Conservation (phyloP, 2,113 vertebrate species). For the Okapia johnstoni region DNA sequence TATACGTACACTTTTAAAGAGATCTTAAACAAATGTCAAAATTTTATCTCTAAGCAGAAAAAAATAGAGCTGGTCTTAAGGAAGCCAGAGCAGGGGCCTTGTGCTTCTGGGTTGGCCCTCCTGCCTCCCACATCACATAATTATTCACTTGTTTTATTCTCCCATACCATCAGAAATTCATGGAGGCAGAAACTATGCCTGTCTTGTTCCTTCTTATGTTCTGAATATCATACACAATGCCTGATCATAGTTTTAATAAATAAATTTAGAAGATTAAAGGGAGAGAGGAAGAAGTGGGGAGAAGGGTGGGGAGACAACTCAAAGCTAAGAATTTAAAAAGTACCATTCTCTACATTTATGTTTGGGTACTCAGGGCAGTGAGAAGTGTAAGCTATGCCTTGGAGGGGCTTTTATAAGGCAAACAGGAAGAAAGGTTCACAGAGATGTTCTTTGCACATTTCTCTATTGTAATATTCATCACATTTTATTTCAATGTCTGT, state of each 20-base stretch:
- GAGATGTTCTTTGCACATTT: background rate
- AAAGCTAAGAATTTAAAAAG: background rate
- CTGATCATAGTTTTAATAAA: background rate
- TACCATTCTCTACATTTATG: background rate
- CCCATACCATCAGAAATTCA: background rate
- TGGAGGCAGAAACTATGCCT: background rate
- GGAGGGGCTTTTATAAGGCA: background rate
- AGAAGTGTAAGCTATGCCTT: background rate
- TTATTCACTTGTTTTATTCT: background rate
- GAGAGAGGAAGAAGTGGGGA: background rate
- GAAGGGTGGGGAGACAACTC: background rate
- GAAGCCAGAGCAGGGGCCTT: background rate
- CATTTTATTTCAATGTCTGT: background rate
- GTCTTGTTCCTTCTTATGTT: background rate
- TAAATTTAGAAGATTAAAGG: background rate
- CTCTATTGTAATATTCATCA: background rate
- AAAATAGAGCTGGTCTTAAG: background rate
- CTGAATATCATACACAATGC: background rate
- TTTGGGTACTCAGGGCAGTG: background rate
- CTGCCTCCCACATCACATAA: background rate
- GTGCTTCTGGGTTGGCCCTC: background rate
- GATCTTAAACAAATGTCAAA: background rate
- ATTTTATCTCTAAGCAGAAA: background rate
- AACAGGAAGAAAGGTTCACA: background rate
- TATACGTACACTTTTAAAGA: background rate